These are phyloP conservation scores for Ficedula albicollis DNA, from an alignment of 2,797 vertebrate species.

Conservation along the genomic window DNA sequence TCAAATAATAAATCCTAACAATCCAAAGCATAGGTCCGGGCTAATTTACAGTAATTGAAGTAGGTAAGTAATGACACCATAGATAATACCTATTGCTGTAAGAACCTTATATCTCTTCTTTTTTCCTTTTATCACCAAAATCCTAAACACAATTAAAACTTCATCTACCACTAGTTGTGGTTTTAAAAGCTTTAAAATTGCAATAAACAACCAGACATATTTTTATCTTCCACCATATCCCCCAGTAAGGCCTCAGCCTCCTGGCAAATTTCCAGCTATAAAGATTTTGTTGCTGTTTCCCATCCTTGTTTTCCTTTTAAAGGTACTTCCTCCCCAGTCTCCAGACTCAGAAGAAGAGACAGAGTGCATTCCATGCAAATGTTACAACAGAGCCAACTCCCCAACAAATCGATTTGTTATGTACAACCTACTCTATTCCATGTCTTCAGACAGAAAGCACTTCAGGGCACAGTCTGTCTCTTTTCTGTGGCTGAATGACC, in stretches of 20 bases:
- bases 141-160: not conserved
- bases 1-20: not conserved
- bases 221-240: not conserved
- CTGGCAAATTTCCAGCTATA: not conserved
- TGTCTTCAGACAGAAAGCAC: not conserved
- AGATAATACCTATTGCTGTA: not conserved
- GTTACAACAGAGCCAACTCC: not conserved
- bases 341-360: not conserved
- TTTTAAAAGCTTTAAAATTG: not conserved
- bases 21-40: not conserved
- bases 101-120: not conserved
- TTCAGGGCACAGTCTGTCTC: not conserved
- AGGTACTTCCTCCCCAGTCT: not conserved
- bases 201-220: not conserved
- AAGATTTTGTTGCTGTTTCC: not conserved
- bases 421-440: not conserved
- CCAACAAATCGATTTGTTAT: not conserved
- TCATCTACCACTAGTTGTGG: not conserved
- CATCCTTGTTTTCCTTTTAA: not conserved
- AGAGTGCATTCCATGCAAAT: not conserved
- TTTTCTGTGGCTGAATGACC: not conserved
- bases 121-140: not conserved
- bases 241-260: accelerated
- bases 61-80: not conserved
- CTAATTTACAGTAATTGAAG: not conserved